A percentile compares a stretch with the other conserved stretches of the same genome.
These are phyloP conservation scores for Hemibagrus wyckioides DNA, from an alignment of 2,113 vertebrate genomes.

Conservation along the genomic window DNA sequence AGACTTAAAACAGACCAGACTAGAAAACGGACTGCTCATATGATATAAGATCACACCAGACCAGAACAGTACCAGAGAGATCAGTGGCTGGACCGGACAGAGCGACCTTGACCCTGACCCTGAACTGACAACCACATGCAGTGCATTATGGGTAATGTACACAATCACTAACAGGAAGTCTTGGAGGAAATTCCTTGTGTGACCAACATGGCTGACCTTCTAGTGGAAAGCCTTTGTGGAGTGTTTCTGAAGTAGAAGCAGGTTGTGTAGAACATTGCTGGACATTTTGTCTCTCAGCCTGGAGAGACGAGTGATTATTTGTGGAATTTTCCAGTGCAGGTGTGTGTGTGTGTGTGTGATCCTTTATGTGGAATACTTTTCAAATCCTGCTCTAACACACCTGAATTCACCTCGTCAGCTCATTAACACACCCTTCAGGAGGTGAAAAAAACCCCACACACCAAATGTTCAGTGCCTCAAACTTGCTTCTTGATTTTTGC, in stretches of 20 bases:
- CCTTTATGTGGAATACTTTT: neutral
- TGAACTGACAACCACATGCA: neutral
- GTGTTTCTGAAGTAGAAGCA: neutral
- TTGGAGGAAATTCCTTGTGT: neutral
- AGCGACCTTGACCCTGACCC: too few species aligned
- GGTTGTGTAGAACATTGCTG: neutral
- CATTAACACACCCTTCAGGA: neutral
- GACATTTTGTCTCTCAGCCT: too few species aligned
- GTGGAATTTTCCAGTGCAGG: neutral
- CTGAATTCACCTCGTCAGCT: neutral
- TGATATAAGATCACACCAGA: neutral
- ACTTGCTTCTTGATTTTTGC: too few species aligned
- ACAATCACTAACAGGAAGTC: neutral
- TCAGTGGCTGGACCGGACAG: neutral
- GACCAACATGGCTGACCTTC: neutral
- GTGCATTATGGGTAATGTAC: neutral
- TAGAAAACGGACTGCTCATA: too few species aligned
- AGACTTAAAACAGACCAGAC: neutral
- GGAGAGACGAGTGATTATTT: neutral
- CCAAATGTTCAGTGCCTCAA: too few species aligned
- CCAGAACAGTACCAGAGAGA: neutral
- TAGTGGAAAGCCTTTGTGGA: neutral
- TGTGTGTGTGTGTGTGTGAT: neutral
- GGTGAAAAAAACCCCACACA: neutral
- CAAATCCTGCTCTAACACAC: neutral